Conservation (phyloP, 2,113 vertebrate genomes). For the Probosciger aterrimus region DNA sequence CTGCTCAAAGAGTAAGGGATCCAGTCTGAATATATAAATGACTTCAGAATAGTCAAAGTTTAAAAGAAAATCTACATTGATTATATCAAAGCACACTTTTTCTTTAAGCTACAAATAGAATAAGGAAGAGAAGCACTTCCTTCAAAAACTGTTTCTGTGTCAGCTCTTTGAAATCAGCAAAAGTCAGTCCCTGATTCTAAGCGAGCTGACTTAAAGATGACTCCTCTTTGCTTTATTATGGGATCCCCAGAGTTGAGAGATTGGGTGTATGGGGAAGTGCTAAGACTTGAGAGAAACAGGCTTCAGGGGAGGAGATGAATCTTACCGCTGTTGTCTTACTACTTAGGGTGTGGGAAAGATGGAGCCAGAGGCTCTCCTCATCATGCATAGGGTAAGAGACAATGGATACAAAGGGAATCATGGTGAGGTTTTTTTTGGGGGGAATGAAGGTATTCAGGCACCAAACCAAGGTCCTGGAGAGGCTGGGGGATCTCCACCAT, state of each 20-base stretch:
- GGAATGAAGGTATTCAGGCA: neutral
- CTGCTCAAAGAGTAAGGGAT: neutral
- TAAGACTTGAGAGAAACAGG: neutral
- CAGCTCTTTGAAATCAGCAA: neutral
- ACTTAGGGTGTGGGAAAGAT: neutral
- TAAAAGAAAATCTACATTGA: neutral
- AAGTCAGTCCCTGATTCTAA: neutral
- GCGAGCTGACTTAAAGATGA: neutral
- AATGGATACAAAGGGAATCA: neutral
- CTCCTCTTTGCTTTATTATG: neutral
- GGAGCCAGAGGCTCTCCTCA: neutral
- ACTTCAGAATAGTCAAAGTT: neutral
- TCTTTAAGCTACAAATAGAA: neutral
- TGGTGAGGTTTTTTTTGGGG: neutral
- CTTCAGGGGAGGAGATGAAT: neutral
- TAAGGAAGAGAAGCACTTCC: neutral
- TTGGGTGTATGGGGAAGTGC: neutral
- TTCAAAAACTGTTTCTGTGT: neutral
- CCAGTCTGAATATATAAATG: neutral
- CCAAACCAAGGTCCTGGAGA: neutral
- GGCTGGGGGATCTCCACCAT: neutral
- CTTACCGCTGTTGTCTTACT: accelerated
- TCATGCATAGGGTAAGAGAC: neutral
- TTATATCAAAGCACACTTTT: neutral
- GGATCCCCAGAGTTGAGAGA: neutral